A percentile compares a stretch with the other conserved stretches of the same genome.
These are phyloP conservation scores for Agriopis marginaria DNA, from an alignment of 2,888 invertebrate genomes.

Conservation along the genomic window DNA sequence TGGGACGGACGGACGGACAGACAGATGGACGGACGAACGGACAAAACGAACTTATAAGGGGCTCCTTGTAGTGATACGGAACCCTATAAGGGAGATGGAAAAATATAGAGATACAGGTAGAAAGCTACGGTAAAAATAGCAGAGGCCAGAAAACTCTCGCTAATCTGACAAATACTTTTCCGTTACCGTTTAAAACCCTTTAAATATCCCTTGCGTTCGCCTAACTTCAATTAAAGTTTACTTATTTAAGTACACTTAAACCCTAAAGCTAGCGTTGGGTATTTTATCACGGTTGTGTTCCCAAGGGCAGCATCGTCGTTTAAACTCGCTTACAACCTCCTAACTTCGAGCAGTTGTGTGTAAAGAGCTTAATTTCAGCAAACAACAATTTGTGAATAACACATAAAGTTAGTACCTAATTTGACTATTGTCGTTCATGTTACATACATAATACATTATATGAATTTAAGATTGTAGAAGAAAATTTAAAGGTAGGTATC, in stretches of 20 bases:
- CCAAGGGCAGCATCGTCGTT: constrained; percentile 47
- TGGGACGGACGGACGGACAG: too few relatives aligned
- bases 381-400: constrained; percentile 3
- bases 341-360: constrained; percentile 9
- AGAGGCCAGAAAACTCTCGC: neutral
- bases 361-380: constrained; percentile 11
- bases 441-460: neutral
- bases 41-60: too few relatives aligned
- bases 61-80: too few relatives aligned
- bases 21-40: too few relatives aligned
- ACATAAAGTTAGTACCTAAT: neutral
- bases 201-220: constrained; percentile 71
- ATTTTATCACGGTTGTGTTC: constrained; percentile 55
- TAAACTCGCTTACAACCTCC: constrained; percentile 8
- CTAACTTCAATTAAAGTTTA: constrained; percentile 43
- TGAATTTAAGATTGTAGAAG: too few relatives aligned
- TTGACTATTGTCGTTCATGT: neutral
- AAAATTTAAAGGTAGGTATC: too few relatives aligned
- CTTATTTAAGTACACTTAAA: constrained; percentile 7
- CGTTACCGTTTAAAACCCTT: neutral
- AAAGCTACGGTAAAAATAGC: neutral
- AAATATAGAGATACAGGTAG: too few relatives aligned
- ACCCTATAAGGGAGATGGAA: too few relatives aligned
- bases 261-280: neutral
- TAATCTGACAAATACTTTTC: neutral